Base-by-base conservation (phyloP, 2,113 vertebrate genomes). In the Tenrec ecaudatus region DNA sequence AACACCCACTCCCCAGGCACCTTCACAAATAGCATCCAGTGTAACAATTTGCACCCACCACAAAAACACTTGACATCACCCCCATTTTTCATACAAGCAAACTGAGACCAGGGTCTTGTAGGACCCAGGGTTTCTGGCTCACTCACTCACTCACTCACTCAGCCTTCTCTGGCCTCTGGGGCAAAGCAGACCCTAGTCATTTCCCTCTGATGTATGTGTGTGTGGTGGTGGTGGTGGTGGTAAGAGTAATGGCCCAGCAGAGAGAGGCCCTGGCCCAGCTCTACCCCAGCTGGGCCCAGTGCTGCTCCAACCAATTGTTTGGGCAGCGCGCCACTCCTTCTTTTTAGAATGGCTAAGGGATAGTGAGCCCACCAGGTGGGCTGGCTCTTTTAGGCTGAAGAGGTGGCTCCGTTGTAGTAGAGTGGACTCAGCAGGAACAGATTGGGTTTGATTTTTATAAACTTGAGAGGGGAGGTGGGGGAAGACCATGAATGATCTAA, bases 321-420 rank as follows among this genome's bases (percentile, higher is more conserved):
- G 0, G 40, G 47, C 9, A 14, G 47, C 75, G 20, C 12, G 19
- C 64, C 10, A 29, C 29, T 66, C 38, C 43, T 57, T 16, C 33
- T 33, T 19, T 86, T 40, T 58, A 62, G 69, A 53, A 19, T 5
- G 8, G 16, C 22, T 16, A 17, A 1, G 1, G 6, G 6, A 0
- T n/a, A 4, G 0, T 23, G 69, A 23, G 7, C 3, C 57, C 22
- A 0, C 53, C 43, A 15, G 47, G 43, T 1, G 5, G 10, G 38
- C 1, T 68, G 47, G 9, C 27, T 71, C n/a, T 33, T 81, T 69
- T 10, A 36, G n/a, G 60, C 73, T 16, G 36, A 62, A 82, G 43
- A 22, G 57, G 6, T 31, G 38, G 71, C 47, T 89, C 58, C 0
- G 3, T 17, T n/a, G 33, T 19, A 36, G 33, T 36, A 11, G 17